Evolutionary conservation across 2,797 vertebrate species (phyloP).

Genomic region (Muraenolepis orangiensis): DNA sequence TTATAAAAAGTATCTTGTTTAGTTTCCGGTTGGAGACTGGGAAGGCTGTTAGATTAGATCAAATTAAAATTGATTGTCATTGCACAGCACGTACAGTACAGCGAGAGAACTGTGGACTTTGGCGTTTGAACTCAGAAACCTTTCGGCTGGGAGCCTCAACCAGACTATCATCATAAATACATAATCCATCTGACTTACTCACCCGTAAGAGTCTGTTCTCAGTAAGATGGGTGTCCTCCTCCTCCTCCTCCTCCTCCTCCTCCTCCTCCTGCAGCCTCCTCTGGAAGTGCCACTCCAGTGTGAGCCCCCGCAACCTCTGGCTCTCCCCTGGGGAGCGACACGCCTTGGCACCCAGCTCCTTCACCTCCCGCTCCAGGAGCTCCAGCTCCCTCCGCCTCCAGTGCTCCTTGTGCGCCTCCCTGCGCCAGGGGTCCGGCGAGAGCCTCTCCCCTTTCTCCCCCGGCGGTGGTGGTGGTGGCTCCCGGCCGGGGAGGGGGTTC

Average conservation of each 20-base stretch:
- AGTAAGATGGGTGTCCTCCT: slow-evolving; percentile 79
- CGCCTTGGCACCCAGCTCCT: slow-evolving; percentile 78
- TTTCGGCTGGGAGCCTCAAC: too few species aligned
- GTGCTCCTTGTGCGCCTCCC: slow-evolving; percentile 81
- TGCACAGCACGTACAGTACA: too few species aligned
- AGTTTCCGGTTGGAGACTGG: too few species aligned
- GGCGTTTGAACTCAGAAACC: not conserved
- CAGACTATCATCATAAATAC: too few species aligned
- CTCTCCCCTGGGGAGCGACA: slow-evolving; percentile 78
- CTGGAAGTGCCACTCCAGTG: slow-evolving; percentile 93
- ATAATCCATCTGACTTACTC: slow-evolving; percentile 39
- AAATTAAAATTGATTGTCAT: too few species aligned
- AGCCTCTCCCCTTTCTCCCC: slow-evolving; percentile 49
- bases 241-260: slow-evolving; percentile 77
- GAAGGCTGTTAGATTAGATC: too few species aligned
- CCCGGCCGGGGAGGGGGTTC: slow-evolving; percentile 72
- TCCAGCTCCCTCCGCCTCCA: slow-evolving; percentile 78
- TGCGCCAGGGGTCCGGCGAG: slow-evolving; percentile 82
- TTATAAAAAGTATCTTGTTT: too few species aligned
- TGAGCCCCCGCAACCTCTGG: slow-evolving; percentile 80
- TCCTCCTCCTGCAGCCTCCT: slow-evolving; percentile 85
- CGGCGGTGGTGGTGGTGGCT: slow-evolving; percentile 38
- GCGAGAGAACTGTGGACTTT: not conserved
- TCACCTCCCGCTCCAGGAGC: slow-evolving; percentile 83
- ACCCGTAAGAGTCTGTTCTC: slow-evolving; percentile 81